Evolutionary conservation across 1,140 invertebrate species (phyloP), one percentile per base, ranked within the genome.

Genomic region (Telenomus remus): DNA sequence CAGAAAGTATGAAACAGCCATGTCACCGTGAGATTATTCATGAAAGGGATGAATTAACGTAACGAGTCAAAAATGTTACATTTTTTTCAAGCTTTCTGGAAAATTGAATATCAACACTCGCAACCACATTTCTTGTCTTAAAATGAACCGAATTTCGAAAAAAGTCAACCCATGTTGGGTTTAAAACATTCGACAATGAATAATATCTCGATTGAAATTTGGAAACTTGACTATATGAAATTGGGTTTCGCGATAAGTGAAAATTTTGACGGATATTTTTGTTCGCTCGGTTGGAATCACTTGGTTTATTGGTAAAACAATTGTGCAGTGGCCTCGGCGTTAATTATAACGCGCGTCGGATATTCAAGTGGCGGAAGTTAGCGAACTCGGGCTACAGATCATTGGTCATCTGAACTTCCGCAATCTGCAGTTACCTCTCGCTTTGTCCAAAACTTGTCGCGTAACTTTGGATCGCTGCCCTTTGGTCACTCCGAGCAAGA

Each of bases 361-460:
- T 79, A 69, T 79, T 72, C 71, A 69, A 79, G 73, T 66, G 72
- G 66, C 66, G 66, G 59, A 71, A 78, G 71, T 78, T 78, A 33
- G 51, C 37, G 33, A 78, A 78, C 70, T 78, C 65, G 53, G 55
- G 14, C 65, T 71, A 60, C 76, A 68, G 56, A 74, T 74, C 76
- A 78, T 72, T 72, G 76, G 76, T 79, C 68, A 72, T 64, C 19
- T 51, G 46, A 79, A 79, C 53, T 79, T 75, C 57, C 63, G 66
- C 65, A 74, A 74, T 78, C 60, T 70, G 54, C 35, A 48, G 12
- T 48, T 16, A 44, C 15, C 46, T 57, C 49, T 50, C 59, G 57
- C 63, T 59, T 60, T 70, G 71, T 69, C 66, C 53, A 49, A 64
- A 79, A 79, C 71, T 79, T 75, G 47, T 55, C 14, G 16, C 33